These are phyloP conservation scores for Ennomos fuscantarius DNA, from an alignment of 2,888 invertebrate species.

Conservation along the genomic window DNA sequence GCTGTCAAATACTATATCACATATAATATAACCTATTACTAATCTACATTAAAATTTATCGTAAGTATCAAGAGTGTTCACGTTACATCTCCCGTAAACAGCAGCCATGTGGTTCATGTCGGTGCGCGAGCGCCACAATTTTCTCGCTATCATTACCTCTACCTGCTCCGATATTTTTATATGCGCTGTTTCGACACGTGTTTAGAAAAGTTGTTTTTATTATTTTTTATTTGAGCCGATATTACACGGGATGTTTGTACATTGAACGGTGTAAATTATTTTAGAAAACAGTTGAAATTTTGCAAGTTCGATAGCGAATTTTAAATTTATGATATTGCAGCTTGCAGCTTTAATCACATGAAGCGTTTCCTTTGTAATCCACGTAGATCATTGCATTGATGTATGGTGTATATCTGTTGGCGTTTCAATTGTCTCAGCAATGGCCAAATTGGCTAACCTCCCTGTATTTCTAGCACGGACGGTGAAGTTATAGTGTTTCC, in stretches of 20 bases:
- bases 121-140: slow-evolving; percentile 71
- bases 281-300: slow-evolving; percentile 1
- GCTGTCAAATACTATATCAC: too few relatives aligned
- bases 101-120: slow-evolving; percentile 74
- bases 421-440: too few relatives aligned
- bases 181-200: slow-evolving; percentile 60
- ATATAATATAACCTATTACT: too few relatives aligned
- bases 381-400: too few relatives aligned
- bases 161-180: slow-evolving; percentile 75
- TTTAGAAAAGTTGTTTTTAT: slow-evolving; percentile 38
- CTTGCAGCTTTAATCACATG: too few relatives aligned
- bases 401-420: too few relatives aligned
- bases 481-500: too few relatives aligned
- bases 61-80: slow-evolving; percentile 49
- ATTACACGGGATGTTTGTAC: slow-evolving; percentile 37
- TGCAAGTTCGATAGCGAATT: not conserved
- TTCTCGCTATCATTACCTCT: slow-evolving; percentile 68
- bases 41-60: too few relatives aligned
- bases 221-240: slow-evolving; percentile 40
- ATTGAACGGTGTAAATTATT: slow-evolving; percentile 15
- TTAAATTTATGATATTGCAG: not conserved
- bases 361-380: too few relatives aligned
- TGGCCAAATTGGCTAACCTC: too few relatives aligned
- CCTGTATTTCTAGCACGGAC: too few relatives aligned
- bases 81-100: slow-evolving; percentile 48